Conservation (phyloP, 2,113 vertebrate genomes). For the Heliornis fulica region DNA sequence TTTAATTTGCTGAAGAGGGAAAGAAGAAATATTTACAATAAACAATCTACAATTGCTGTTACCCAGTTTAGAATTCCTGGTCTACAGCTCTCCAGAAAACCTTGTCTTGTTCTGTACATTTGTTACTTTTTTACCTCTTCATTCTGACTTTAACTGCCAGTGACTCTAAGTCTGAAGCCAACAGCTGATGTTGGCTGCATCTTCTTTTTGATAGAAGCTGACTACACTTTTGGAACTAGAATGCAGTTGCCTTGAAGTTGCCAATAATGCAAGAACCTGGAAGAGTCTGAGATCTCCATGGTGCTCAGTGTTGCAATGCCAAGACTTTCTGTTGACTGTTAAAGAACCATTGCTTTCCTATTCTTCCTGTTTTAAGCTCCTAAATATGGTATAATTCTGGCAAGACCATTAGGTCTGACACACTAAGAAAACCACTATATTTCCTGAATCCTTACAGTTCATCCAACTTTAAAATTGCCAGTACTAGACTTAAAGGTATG, state of each 20-base stretch:
- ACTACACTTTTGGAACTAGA: not conserved
- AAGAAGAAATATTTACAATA: not conserved
- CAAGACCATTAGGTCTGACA: not conserved
- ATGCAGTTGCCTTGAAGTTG: not conserved
- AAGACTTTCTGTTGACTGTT: not conserved
- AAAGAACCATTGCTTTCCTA: not conserved
- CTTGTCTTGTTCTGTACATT: not conserved
- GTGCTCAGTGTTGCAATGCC: not conserved
- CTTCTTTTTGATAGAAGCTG: not conserved
- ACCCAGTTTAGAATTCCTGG: not conserved
- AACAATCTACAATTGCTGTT: not conserved
- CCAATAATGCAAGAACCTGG: not conserved
- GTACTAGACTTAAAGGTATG: not conserved
- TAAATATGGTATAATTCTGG: not conserved
- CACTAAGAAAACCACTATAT: not conserved
- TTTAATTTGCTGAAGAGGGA: not conserved
- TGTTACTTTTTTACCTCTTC: not conserved
- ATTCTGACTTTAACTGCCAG: not conserved
- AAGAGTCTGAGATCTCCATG: not conserved
- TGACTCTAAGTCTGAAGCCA: not conserved
- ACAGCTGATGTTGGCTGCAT: not conserved
- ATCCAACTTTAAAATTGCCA: not conserved
- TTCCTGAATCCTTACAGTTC: not conserved
- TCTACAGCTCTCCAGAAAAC: not conserved
- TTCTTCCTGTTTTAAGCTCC: not conserved